phyloP scores from a whole-genome alignment of 2,113 vertebrate species.

The Arenaria interpres region DNA sequence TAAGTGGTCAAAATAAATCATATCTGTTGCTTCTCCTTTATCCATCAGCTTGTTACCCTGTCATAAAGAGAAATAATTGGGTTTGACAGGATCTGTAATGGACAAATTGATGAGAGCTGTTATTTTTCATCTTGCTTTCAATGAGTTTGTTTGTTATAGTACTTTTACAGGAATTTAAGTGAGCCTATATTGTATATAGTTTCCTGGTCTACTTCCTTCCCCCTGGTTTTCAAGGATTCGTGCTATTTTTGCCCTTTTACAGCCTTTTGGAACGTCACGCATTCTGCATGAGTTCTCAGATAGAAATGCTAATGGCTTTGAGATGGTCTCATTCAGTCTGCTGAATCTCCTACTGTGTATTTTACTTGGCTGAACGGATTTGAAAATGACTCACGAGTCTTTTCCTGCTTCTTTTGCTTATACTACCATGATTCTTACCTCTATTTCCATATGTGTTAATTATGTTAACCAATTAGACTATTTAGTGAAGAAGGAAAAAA shows the following conservation, averaged over 20 bases:
- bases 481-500: neutral
- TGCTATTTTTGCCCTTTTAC: neutral
- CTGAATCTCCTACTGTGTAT: slow-evolving; percentile 18
- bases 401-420: neutral
- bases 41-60: neutral
- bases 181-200: neutral
- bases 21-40: neutral
- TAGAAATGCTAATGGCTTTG: neutral
- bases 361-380: slow-evolving; percentile 10
- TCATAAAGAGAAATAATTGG: neutral
- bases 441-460: neutral
- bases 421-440: neutral
- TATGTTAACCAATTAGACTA: neutral
- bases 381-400: neutral
- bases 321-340: slow-evolving; percentile 23
- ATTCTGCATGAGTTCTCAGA: slow-evolving; percentile 25
- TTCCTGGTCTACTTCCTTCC: neutral
- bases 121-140: neutral
- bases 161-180: neutral
- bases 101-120: neutral
- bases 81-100: neutral
- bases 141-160: neutral
- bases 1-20: slow-evolving; percentile 4
- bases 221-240: neutral
- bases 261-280: neutral